Base-by-base conservation (phyloP, 2,797 vertebrate genomes). In the Clarias pachynema region DNA sequence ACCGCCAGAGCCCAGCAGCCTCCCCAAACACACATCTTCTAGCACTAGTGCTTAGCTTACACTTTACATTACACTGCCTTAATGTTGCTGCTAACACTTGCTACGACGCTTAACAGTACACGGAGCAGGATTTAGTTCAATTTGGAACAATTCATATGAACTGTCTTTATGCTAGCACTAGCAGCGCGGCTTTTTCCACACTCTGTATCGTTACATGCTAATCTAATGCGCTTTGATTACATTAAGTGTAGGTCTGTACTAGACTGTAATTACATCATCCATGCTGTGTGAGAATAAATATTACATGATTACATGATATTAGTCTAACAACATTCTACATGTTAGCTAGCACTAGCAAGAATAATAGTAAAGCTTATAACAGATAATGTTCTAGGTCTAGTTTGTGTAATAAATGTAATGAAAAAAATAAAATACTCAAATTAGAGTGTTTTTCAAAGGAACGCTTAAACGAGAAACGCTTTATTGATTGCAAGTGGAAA, bases 41-140 rank as follows among this genome's bases (percentile, higher is more conserved):
- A 86, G 81, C 74, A 85, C 84, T 79, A 84, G 83, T 83, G 85
- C 79, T 86, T 84, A 86, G 82, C 68, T 81, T 29, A 56, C 40
- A 62, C 86, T 88, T 88, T 88, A 88, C 87, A 86, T 89, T 91
- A 89, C 84, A 69, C 84, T 88, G 92, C 93, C 69, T 86, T 92
- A 93, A 93, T 90, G 91, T 85, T 75, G 69, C 88, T 89, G 86
- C 92, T 65, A 79, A 74, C 63, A 56, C 68, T 81, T 65, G 49
- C 79, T 29, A 31, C 73, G 74, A 87, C 53, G 66, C 85, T 86
- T 87, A 84, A 87, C 86, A 86, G 88, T 88, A 86, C 86, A 79
- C 84, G 29, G 60, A 26, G 20, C 26, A 84, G 68, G 70, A 14
- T 86, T 75, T 68, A 81, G 49, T 62, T 74, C 72, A 74, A 83